Percentiles rank a stretch among this genome's conserved stretches.
Conservation (phyloP, 2,113 vertebrate species). For the Mixornis gularis region DNA sequence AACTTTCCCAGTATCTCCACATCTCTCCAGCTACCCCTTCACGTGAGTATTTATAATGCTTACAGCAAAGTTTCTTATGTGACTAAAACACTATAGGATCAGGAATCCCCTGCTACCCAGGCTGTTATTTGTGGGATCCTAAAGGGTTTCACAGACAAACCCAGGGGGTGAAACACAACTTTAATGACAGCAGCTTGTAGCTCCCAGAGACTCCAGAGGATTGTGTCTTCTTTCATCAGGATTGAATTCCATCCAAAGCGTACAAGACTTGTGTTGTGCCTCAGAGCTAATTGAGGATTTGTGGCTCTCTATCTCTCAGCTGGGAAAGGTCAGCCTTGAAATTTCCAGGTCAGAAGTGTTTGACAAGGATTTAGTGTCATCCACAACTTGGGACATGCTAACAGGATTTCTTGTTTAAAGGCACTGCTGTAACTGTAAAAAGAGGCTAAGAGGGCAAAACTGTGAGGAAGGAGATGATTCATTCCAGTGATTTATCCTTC, state of each 20-base stretch:
- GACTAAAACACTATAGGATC: not conserved
- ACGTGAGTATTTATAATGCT: not conserved
- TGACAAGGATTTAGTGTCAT: constrained; percentile 49
- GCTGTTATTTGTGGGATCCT: not conserved
- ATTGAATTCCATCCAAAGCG: not conserved
- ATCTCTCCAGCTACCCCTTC: not conserved
- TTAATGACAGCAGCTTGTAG: not conserved
- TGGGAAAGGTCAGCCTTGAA: constrained; percentile 28
- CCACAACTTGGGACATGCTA: not conserved
- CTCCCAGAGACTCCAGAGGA: not conserved
- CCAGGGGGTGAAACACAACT: not conserved
- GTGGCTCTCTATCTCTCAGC: not conserved
- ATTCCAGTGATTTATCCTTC: not conserved
- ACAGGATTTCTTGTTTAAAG: constrained; percentile 27
- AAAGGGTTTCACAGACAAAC: not conserved
- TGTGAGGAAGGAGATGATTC: not conserved
- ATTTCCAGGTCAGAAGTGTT: constrained; percentile 49
- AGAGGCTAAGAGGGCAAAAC: constrained; percentile 4
- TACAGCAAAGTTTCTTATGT: not conserved
- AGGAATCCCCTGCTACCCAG: not conserved
- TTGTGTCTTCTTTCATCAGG: not conserved
- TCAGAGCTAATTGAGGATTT: constrained; percentile 21
- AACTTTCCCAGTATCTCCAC: not conserved
- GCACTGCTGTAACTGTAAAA: not conserved
- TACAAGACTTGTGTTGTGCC: not conserved